These are phyloP conservation scores for Thunnus thynnus DNA, from an alignment of 2,113 vertebrate species.

Conservation along the genomic window DNA sequence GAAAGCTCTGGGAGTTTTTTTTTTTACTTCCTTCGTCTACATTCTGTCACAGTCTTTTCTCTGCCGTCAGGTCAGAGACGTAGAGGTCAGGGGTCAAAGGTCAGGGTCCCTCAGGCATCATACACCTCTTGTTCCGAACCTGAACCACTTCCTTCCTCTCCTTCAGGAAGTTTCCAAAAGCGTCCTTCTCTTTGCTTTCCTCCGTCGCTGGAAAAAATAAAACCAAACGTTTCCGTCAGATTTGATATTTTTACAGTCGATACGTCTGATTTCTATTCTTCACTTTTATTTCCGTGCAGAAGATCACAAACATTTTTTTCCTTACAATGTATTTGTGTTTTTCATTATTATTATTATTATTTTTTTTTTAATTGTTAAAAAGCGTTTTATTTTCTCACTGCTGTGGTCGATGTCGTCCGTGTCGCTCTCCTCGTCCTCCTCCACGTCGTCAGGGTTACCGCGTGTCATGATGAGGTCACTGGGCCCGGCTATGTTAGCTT, in stretches of 20 bases:
- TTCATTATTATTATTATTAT: too few species aligned
- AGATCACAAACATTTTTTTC: too few species aligned
- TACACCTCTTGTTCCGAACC: conserved; percentile 80
- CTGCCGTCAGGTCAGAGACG: neutral
- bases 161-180: conserved; percentile 92
- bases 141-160: conserved; percentile 86
- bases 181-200: conserved; percentile 89
- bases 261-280: too few species aligned
- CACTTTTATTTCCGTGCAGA: too few species aligned
- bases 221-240: neutral
- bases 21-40: neutral
- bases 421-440: conserved; percentile 90
- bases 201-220: conserved; percentile 85
- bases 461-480: conserved; percentile 94
- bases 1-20: neutral
- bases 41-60: neutral
- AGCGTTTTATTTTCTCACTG: conserved; percentile 80
- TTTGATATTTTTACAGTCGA: neutral
- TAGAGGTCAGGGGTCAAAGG: conserved; percentile 20
- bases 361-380: too few species aligned
- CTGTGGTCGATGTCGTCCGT: conserved; percentile 94
- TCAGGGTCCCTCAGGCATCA: conserved; percentile 44
- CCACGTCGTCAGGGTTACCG: conserved; percentile 86
- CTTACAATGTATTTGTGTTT: neutral
- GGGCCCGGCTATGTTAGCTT: conserved; percentile 79